Percentiles rank a stretch among this genome's conserved stretches.
phyloP scores from a whole-genome alignment of 2,113 vertebrate genomes.

The Chloroceryle aenea region DNA sequence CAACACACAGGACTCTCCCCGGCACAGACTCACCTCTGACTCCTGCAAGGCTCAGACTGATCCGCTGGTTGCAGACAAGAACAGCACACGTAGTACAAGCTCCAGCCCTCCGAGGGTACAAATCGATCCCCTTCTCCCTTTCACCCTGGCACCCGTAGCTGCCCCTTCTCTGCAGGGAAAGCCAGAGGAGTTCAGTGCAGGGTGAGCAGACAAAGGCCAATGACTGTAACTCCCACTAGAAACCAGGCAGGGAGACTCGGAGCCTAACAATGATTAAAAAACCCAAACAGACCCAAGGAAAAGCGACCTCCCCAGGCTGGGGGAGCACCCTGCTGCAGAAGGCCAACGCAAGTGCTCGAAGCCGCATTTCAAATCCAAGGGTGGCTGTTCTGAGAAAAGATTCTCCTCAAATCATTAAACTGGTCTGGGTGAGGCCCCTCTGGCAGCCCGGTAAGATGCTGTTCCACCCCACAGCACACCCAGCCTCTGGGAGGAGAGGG shows the following conservation, averaged over 20 bases:
- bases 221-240: background rate
- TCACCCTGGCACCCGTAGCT: background rate
- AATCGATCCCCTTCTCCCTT: background rate
- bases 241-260: background rate
- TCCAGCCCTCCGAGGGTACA: accelerated
- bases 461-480: background rate
- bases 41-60: background rate
- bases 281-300: background rate
- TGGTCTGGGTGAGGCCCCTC: background rate
- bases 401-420: background rate
- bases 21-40: background rate
- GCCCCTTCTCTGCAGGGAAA: background rate
- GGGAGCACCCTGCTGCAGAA: background rate
- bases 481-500: no score
- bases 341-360: background rate
- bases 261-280: background rate
- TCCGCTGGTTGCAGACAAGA: background rate
- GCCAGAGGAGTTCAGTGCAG: background rate
- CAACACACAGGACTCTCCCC: accelerated
- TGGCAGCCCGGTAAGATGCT: background rate
- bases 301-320: background rate
- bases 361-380: background rate
- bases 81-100: accelerated
- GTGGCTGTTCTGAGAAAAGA: background rate
- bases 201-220: background rate